Conservation (phyloP, 2,797 vertebrate genomes). For the Lacerta agilis region DNA sequence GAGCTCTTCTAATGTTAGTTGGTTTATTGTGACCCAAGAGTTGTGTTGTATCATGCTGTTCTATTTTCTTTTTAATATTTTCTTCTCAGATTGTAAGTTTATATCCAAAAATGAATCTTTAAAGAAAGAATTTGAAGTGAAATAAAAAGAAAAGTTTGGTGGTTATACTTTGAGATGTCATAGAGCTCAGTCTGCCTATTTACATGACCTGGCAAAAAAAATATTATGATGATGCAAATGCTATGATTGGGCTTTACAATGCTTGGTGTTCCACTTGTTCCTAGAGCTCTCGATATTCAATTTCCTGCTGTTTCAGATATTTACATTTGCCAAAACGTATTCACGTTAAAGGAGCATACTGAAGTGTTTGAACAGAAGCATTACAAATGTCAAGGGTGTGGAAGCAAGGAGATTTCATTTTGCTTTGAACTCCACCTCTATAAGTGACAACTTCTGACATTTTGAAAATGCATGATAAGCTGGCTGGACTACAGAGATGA, state of each 20-base stretch:
- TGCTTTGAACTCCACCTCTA: slow-evolving; percentile 34
- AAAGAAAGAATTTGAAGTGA: too few relatives aligned
- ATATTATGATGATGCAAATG: not conserved
- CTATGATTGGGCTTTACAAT: not conserved
- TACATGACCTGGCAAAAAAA: not conserved
- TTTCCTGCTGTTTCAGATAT: not conserved
- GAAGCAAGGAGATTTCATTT: slow-evolving; percentile 24
- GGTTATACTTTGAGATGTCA: not conserved
- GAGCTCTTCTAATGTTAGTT: not conserved
- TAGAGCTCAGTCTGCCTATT: not conserved
- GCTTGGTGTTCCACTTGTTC: not conserved
- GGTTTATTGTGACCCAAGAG: too few relatives aligned
- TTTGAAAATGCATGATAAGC: slow-evolving; percentile 47
- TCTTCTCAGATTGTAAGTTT: too few relatives aligned
- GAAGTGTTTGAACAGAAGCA: slow-evolving; percentile 6
- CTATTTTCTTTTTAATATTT: too few relatives aligned
- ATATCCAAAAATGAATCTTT: too few relatives aligned
- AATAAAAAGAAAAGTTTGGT: too few relatives aligned
- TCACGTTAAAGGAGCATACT: not conserved
- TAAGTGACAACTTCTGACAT: slow-evolving; percentile 30
- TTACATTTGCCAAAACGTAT: slow-evolving; percentile 35
- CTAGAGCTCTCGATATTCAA: not conserved
- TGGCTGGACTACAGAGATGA: slow-evolving; percentile 30
- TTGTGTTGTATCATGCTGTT: too few relatives aligned
- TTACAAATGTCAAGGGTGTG: not conserved